Evolutionary conservation across 2,113 vertebrate genomes (phyloP).

Genomic region (Pao palembangensis): DNA sequence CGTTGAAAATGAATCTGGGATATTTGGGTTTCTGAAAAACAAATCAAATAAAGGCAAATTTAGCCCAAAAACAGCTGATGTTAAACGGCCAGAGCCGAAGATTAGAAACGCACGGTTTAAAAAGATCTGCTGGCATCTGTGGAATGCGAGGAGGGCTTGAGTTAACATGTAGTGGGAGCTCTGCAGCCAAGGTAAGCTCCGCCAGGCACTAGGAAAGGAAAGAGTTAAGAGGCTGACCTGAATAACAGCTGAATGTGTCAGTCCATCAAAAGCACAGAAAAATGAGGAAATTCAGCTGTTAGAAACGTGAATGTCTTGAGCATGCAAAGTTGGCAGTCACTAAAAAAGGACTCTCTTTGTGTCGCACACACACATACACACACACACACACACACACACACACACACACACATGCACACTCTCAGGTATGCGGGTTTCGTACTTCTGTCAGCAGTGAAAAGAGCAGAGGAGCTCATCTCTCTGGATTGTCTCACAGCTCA

Average conservation of each 20-base stretch:
- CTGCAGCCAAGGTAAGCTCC: slow-evolving; percentile 6
- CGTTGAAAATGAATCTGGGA: too few relatives aligned
- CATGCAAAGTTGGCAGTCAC: neutral
- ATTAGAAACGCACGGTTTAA: slow-evolving; percentile 7
- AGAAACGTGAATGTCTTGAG: neutral
- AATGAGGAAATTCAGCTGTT: neutral
- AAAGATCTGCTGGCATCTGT: slow-evolving; percentile 33
- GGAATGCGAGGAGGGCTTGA: slow-evolving; percentile 50
- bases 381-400: slow-evolving; percentile 13
- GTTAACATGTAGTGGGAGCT: slow-evolving; percentile 39
- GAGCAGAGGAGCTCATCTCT: slow-evolving; percentile 4
- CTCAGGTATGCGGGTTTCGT: slow-evolving; percentile 21
- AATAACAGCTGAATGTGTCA: neutral
- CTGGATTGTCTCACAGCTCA: neutral
- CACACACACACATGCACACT: slow-evolving; percentile 18
- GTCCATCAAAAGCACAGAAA: neutral
- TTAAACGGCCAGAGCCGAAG: neutral
- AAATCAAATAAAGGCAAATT: neutral
- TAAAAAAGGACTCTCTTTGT: neutral
- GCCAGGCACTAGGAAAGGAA: slow-evolving; percentile 1
- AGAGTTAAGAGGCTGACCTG: neutral
- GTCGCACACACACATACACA: neutral
- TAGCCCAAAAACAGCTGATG: slow-evolving; percentile 19
- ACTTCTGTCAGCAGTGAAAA: slow-evolving; percentile 22
- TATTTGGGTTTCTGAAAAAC: too few relatives aligned